Evolutionary conservation across 2,113 vertebrate genomes (phyloP).

Genomic region (Odobenus rosmarus): DNA sequence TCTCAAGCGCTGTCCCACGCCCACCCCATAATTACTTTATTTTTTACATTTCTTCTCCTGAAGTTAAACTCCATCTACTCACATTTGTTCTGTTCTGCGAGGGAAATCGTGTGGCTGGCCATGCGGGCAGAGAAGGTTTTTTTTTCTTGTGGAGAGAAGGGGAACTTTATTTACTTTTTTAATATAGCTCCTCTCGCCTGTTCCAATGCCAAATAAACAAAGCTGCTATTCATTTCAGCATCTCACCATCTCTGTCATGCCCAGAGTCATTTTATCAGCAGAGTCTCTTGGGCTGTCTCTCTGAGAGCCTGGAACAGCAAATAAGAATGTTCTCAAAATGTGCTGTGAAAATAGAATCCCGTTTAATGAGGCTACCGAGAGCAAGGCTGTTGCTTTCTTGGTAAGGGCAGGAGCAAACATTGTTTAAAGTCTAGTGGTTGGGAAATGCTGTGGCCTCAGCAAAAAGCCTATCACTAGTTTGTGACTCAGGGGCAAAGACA

Average conservation of each 20-base stretch:
- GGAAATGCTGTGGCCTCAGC: slow-evolving; percentile 38
- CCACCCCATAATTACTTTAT: slow-evolving; percentile 66
- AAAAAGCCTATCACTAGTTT: not conserved
- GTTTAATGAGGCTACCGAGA: slow-evolving; percentile 75
- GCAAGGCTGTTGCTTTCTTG: slow-evolving; percentile 54
- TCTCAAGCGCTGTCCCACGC: slow-evolving; percentile 56
- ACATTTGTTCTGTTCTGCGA: slow-evolving; percentile 73
- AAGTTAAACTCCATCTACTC: slow-evolving; percentile 72
- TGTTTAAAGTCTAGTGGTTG: not conserved
- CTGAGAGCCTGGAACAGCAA: slow-evolving; percentile 64
- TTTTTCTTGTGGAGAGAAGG: slow-evolving; percentile 77
- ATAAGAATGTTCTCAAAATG: slow-evolving; percentile 77
- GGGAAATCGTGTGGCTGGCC: slow-evolving; percentile 75
- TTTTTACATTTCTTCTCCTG: slow-evolving; percentile 66
- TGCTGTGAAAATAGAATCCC: slow-evolving; percentile 72
- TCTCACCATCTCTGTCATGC: slow-evolving; percentile 46
- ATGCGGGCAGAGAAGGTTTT: slow-evolving; percentile 57
- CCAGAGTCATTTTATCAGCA: slow-evolving; percentile 81
- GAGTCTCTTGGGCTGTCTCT: slow-evolving; percentile 78
- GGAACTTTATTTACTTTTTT: slow-evolving; percentile 75
- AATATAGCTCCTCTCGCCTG: slow-evolving; percentile 63
- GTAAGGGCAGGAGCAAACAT: slow-evolving; percentile 78
- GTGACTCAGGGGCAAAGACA: not conserved
- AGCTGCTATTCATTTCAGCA: slow-evolving; percentile 79
- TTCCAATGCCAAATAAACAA: slow-evolving; percentile 79